phyloP scores from a whole-genome alignment of 2,888 invertebrate species.

The Halictus ligatus region DNA sequence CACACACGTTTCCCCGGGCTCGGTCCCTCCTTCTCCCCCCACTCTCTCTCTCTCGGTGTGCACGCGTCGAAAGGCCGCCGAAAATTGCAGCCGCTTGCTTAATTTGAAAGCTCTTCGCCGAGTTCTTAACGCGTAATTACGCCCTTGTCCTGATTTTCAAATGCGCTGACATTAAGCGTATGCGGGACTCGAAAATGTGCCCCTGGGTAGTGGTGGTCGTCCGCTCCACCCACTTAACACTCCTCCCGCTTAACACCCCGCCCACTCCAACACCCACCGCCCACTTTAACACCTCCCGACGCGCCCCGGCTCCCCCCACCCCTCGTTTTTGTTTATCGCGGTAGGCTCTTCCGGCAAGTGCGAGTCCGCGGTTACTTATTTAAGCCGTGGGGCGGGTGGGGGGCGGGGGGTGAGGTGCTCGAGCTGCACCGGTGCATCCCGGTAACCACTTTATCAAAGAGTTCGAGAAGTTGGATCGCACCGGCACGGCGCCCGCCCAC shows the following conservation, averaged over 20 bases:
- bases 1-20: constrained; percentile 9
- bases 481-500: neutral
- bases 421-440: constrained; percentile 28
- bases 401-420: neutral
- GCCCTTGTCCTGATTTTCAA: constrained; percentile 61
- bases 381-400: neutral
- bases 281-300: neutral
- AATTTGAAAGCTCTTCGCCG: constrained; percentile 55
- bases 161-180: constrained; percentile 57
- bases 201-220: neutral
- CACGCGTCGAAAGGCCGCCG: constrained; percentile 46
- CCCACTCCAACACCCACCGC: neutral
- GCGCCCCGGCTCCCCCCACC: neutral
- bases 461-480: constrained; percentile 40
- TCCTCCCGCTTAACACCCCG: neutral
- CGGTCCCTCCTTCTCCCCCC: neutral
- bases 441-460: constrained; percentile 45
- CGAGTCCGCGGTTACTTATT: constrained; percentile 35
- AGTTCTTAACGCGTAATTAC: constrained; percentile 60
- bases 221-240: neutral
- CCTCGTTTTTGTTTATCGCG: constrained; percentile 41
- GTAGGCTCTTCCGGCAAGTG: constrained; percentile 2
- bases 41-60: too few relatives aligned
- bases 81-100: constrained; percentile 65
- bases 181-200: constrained; percentile 40